Conservation (phyloP, 2,888 invertebrate genomes). For the Cryptophagus acutangulus region DNA sequence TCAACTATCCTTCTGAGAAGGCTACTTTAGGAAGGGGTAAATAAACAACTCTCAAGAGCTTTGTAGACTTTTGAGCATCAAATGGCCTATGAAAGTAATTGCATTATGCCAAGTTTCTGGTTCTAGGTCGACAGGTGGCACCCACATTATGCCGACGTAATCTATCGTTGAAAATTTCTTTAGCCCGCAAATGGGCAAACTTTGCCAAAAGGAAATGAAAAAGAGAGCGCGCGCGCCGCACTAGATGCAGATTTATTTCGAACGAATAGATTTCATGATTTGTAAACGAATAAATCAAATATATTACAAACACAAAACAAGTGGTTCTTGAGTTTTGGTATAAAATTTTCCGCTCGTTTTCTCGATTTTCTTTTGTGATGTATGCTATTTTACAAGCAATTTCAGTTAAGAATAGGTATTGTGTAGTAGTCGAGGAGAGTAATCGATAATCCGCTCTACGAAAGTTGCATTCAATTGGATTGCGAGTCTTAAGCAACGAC, state of each 20-base stretch:
- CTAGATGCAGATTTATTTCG: too few relatives aligned
- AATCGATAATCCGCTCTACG: conserved; percentile 15
- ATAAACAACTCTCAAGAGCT: too few relatives aligned
- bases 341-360: conserved; percentile 12
- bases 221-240: too few relatives aligned
- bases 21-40: too few relatives aligned
- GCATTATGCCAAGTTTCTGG: conserved; percentile 13
- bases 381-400: conserved; percentile 18
- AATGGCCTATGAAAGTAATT: conserved; percentile 20
- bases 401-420: conserved; percentile 16
- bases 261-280: too few relatives aligned
- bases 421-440: conserved; percentile 12
- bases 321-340: neutral
- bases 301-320: neutral
- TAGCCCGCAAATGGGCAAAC: too few relatives aligned
- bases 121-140: conserved; percentile 2
- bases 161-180: too few relatives aligned
- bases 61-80: conserved; percentile 16
- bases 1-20: too few relatives aligned
- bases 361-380: conserved; percentile 7
- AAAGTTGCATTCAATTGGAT: conserved; percentile 11
- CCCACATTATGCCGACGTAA: neutral
- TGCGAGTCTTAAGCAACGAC: conserved; percentile 11
- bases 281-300: too few relatives aligned
- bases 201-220: too few relatives aligned